phyloP scores from a whole-genome alignment of 2,888 invertebrate species.

The Brenthis hecate region DNA sequence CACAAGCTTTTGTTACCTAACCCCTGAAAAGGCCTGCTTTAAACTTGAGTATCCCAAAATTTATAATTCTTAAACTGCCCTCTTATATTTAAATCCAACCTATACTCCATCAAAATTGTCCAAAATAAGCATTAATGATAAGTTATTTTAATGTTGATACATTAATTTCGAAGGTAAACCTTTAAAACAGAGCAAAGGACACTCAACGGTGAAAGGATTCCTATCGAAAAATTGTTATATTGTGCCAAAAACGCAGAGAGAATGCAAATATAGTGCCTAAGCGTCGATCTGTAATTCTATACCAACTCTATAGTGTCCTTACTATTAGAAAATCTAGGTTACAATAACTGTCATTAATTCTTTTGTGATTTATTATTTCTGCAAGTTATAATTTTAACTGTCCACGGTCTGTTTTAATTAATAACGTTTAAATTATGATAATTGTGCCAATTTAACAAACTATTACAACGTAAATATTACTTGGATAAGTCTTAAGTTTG shows the following conservation, averaged over 20 bases:
- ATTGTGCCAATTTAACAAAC: slow-evolving; percentile 11
- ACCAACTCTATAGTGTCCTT: slow-evolving; percentile 37
- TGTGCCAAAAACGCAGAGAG: slow-evolving; percentile 25
- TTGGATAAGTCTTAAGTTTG: slow-evolving; percentile 5
- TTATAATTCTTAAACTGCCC: background rate
- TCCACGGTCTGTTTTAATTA: slow-evolving; percentile 25
- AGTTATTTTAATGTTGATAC: background rate
- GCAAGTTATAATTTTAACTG: slow-evolving; percentile 29
- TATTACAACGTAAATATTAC: slow-evolving; percentile 8
- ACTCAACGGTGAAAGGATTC: slow-evolving; percentile 6
- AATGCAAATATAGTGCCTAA: slow-evolving; percentile 21
- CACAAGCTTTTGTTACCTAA: slow-evolving; percentile 69
- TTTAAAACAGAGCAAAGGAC: slow-evolving; percentile 11
- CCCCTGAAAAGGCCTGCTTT: slow-evolving; percentile 53
- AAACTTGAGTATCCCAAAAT: slow-evolving; percentile 25
- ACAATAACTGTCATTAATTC: slow-evolving; percentile 38
- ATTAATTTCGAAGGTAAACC: slow-evolving; percentile 10
- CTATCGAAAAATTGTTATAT: slow-evolving; percentile 1
- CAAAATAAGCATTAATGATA: background rate
- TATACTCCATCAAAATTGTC: background rate
- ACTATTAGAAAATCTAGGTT: slow-evolving; percentile 40
- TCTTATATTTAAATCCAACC: background rate
- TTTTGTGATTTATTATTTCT: slow-evolving; percentile 41
- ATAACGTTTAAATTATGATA: slow-evolving; percentile 25
- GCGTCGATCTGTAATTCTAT: slow-evolving; percentile 32